phyloP scores from a whole-genome alignment of 2,888 invertebrate species.

The Protula sp. region DNA sequence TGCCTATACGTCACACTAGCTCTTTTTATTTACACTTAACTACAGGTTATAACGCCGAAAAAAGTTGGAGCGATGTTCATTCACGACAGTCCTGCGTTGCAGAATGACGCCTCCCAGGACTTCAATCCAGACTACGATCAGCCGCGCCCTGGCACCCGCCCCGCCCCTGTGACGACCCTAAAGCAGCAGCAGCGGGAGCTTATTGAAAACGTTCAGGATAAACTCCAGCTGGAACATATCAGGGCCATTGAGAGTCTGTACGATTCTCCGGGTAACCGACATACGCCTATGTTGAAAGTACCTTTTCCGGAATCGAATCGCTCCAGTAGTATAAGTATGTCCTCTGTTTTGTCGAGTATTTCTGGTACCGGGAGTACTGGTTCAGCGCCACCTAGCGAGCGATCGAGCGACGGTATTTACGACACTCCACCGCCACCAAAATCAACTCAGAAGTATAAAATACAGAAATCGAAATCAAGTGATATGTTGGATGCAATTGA shows the following conservation, averaged over 20 bases:
- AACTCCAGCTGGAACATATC: too few species aligned
- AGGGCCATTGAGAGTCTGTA: slow-evolving; percentile 6
- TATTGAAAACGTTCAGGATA: too few species aligned
- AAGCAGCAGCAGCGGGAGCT: not conserved
- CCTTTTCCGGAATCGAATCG: not conserved
- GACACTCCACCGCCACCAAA: slow-evolving; percentile 8
- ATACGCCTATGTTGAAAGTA: not conserved
- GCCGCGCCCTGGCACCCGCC: slow-evolving; percentile 29
- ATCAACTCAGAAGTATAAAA: not conserved
- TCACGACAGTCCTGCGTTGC: slow-evolving; percentile 61
- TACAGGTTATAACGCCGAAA: slow-evolving; percentile 56
- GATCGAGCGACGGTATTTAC: slow-evolving; percentile 3
- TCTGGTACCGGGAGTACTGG: not conserved
- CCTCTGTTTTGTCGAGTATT: not conserved
- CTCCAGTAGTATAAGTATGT: not conserved
- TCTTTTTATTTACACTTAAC: too few species aligned
- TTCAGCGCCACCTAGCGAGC: not conserved
- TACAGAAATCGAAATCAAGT: not conserved
- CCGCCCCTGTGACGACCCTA: not conserved
- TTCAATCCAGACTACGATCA: slow-evolving; percentile 46
- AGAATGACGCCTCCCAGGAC: too few species aligned
- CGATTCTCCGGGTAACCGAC: slow-evolving; percentile 9
- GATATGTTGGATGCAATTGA: not conserved
- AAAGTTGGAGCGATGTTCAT: slow-evolving; percentile 69
- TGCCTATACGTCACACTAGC: too few species aligned